Conservation (phyloP, 2,888 invertebrate genomes). For the Eupithecia subfuscata region DNA sequence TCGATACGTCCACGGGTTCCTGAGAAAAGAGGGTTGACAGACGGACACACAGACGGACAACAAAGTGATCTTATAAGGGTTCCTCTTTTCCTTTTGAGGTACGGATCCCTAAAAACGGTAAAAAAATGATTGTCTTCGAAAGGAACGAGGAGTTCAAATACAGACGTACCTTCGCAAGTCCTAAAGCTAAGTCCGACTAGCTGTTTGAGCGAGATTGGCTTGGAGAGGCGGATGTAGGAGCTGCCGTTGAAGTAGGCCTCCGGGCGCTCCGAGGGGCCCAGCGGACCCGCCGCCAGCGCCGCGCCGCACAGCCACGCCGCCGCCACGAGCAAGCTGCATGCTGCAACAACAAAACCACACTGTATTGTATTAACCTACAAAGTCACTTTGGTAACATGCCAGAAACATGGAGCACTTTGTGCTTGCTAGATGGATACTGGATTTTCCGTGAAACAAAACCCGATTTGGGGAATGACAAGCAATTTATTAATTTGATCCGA, state of each 20-base stretch:
- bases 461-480: not conserved
- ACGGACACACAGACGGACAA: too few relatives aligned
- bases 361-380: not conserved
- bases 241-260: constrained; percentile 94
- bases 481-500: not conserved
- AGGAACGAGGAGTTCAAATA: constrained; percentile 33
- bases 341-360: constrained; percentile 50
- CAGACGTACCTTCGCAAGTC: constrained; percentile 89
- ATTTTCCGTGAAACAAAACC: not conserved
- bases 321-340: constrained; percentile 50
- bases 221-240: constrained; percentile 88
- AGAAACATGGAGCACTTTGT: not conserved
- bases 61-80: too few relatives aligned
- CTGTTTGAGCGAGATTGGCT: constrained; percentile 90
- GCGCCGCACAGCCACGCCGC: constrained; percentile 47
- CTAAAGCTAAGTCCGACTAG: constrained; percentile 93
- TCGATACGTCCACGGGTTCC: too few relatives aligned
- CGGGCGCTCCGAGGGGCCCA: constrained; percentile 85
- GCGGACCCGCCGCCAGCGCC: constrained; percentile 62
- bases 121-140: not conserved
- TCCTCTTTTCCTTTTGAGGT: too few relatives aligned
- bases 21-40: too few relatives aligned
- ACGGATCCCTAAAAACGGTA: too few relatives aligned
- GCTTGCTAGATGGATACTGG: too few relatives aligned
- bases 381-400: not conserved